Evolutionary conservation across 92 coral and sea anemone species (phyloP).

Genomic region (Epizoanthus scotinus): DNA sequence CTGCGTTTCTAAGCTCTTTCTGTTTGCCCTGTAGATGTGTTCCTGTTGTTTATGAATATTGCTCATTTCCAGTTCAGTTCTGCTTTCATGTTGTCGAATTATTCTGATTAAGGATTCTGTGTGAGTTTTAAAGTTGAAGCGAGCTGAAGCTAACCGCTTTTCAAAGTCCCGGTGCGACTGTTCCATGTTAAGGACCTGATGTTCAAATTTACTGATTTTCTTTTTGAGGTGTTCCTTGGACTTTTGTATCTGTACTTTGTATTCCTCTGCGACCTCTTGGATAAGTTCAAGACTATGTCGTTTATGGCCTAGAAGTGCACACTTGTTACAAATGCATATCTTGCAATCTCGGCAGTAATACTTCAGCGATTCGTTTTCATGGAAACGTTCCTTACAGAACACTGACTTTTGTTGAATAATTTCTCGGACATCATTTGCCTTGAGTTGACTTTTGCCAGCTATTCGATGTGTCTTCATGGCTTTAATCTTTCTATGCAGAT

Average conservation of each 20-base stretch:
- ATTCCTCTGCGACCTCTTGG: constrained; percentile 57
- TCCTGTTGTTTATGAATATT: constrained; percentile 67
- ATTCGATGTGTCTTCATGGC: constrained; percentile 68
- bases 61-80: constrained; percentile 62
- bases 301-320: constrained; percentile 54
- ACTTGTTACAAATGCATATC: constrained; percentile 73
- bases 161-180: not conserved
- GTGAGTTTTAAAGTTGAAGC: constrained; percentile 29
- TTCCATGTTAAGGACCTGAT: constrained; percentile 9
- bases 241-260: constrained; percentile 51
- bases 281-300: constrained; percentile 53
- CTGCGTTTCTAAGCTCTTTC: constrained; percentile 56
- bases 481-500: constrained; percentile 66
- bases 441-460: constrained; percentile 54
- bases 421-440: constrained; percentile 56
- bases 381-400: constrained; percentile 61
- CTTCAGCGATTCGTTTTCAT: constrained; percentile 61
- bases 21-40: constrained; percentile 41
- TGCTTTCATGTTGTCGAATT: constrained; percentile 71
- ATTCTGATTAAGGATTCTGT: constrained; percentile 51
- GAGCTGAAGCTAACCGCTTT: constrained; percentile 28
- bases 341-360: constrained; percentile 68
- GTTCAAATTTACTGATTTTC: constrained; percentile 43
- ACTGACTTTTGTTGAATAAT: constrained; percentile 60
- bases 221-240: constrained; percentile 55